Conservation (phyloP, 2,888 invertebrate species). For the Nomada goodeniana region DNA sequence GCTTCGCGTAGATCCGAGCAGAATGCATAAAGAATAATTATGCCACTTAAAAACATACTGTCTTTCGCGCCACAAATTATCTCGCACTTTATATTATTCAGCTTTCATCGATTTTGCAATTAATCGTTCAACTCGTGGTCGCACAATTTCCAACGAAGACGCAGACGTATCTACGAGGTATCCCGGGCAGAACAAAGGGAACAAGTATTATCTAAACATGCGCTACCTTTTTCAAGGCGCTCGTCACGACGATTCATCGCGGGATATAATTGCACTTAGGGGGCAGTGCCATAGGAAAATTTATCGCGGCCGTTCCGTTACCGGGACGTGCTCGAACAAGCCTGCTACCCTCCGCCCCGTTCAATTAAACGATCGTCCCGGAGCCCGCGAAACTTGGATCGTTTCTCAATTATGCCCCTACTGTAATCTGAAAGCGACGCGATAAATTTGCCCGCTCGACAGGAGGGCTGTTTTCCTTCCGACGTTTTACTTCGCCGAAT, state of each 20-base stretch:
- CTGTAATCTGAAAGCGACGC: constrained; percentile 47
- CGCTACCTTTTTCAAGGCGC: neutral
- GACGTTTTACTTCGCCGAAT: constrained; percentile 9
- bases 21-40: no score
- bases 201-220: neutral
- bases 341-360: constrained; percentile 11
- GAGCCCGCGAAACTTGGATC: constrained; percentile 48
- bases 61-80: no score
- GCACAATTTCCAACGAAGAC: no score
- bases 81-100: no score
- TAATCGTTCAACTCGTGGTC: no score
- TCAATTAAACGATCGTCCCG: constrained; percentile 60
- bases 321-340: constrained; percentile 14
- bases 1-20: no score
- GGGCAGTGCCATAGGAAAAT: constrained; percentile 16
- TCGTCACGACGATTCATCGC: constrained; percentile 18
- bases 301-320: constrained; percentile 46
- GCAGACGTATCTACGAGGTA: no score
- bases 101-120: no score
- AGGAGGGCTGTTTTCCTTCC: constrained; percentile 36
- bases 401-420: constrained; percentile 52
- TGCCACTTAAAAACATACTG: no score
- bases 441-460: constrained; percentile 46
- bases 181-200: neutral
- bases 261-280: constrained; percentile 26